phyloP scores from a whole-genome alignment of 2,888 invertebrate species.

The Nomada fabriciana region DNA sequence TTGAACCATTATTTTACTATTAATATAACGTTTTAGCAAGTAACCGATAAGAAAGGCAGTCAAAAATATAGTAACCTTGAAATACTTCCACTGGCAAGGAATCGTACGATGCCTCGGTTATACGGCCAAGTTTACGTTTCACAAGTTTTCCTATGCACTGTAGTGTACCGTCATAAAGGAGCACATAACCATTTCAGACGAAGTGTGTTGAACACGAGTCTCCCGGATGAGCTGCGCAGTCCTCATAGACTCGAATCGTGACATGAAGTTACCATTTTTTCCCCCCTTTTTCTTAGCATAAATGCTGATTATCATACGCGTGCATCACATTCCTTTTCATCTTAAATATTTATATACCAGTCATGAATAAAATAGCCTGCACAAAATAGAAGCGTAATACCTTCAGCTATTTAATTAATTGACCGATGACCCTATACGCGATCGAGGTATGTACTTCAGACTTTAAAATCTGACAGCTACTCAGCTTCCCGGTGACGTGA shows the following conservation, averaged over 20 bases:
- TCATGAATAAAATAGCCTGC: too few species aligned
- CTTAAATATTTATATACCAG: too few species aligned
- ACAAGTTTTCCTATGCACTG: slow-evolving; percentile 45
- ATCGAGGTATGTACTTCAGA: background rate
- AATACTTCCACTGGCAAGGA: slow-evolving; percentile 8
- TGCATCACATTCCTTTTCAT: slow-evolving; percentile 14
- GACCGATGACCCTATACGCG: background rate
- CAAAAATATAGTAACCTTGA: slow-evolving; percentile 15
- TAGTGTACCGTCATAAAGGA: slow-evolving; percentile 44
- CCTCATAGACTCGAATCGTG: slow-evolving; percentile 31
- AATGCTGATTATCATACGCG: slow-evolving; percentile 14
- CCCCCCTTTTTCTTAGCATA: background rate
- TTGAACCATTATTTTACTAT: too few species aligned
- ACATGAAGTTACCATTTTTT: slow-evolving; percentile 11
- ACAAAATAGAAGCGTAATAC: background rate
- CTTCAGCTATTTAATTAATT: background rate
- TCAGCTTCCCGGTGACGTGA: background rate
- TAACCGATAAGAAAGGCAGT: background rate
- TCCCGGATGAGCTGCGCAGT: slow-evolving; percentile 30
- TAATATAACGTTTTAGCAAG: too few species aligned
- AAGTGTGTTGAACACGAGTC: slow-evolving; percentile 42
- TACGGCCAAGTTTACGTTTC: slow-evolving; percentile 52
- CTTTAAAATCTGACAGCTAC: background rate
- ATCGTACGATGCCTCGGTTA: slow-evolving; percentile 30
- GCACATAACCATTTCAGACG: slow-evolving; percentile 47